Percentiles rank a stretch among this genome's conserved stretches.
Evolutionary conservation across 2,888 invertebrate species (phyloP).

Genomic region (Apantesis nais): DNA sequence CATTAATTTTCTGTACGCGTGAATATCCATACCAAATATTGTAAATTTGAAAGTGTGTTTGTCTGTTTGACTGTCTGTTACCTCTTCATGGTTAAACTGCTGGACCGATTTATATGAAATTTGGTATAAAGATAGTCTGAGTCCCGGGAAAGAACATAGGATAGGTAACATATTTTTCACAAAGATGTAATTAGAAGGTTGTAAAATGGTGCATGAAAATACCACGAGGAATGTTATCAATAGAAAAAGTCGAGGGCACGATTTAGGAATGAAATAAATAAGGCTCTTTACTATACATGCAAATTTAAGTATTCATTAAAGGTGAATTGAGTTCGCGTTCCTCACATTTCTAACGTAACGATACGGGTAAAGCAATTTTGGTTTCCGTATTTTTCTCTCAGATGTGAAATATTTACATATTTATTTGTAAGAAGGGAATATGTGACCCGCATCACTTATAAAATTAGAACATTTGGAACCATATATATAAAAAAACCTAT

Average conservation of each 20-base stretch:
- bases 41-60: too few species aligned
- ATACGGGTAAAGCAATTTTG: constrained; percentile 16
- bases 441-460: constrained; percentile 8
- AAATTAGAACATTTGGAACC: neutral
- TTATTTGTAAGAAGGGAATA: constrained; percentile 7
- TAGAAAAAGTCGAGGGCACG: neutral
- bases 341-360: constrained; percentile 27
- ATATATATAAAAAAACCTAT: neutral
- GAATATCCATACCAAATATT: too few species aligned
- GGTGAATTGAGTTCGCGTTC: constrained; percentile 10
- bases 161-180: too few species aligned
- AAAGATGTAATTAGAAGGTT: too few species aligned
- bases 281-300: constrained; percentile 1
- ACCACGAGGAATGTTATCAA: neutral
- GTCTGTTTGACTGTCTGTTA: too few species aligned
- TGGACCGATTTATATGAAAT: too few species aligned
- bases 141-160: too few species aligned
- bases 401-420: constrained; percentile 17
- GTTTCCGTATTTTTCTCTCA: constrained; percentile 16
- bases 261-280: constrained; percentile 1
- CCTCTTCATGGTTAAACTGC: too few species aligned
- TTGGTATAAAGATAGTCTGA: too few species aligned
- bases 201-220: neutral
- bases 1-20: too few species aligned
- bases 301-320: constrained; percentile 24